Conservation (phyloP, 2,888 invertebrate genomes). For the Aphidius colemani region DNA sequence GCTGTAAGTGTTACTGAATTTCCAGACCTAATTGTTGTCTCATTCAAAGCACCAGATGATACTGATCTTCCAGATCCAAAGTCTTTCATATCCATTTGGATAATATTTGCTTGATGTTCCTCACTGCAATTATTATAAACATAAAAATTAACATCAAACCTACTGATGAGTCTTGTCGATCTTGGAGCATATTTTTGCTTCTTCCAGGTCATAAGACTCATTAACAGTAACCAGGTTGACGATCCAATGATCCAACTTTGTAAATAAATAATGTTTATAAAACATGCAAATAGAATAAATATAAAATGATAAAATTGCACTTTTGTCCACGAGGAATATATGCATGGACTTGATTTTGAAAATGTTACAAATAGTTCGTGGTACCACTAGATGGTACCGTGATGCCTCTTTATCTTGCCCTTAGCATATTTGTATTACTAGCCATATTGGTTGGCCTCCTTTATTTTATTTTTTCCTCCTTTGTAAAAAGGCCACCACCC, state of each 20-base stretch:
- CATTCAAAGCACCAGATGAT: neutral
- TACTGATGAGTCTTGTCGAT: neutral
- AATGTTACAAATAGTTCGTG: too few relatives aligned
- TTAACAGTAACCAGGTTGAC: neutral
- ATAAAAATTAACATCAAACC: conserved; percentile 1
- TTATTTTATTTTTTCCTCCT: conserved; percentile 22
- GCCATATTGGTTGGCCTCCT: conserved; percentile 24
- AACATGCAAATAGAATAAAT: neutral
- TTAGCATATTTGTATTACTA: conserved; percentile 21
- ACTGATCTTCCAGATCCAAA: conserved; percentile 1
- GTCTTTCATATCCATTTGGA: conserved; percentile 24
- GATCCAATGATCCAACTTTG: neutral
- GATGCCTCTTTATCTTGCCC: conserved; percentile 28
- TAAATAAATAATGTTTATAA: neutral
- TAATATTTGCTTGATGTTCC: conserved; percentile 11
- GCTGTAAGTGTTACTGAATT: conserved; percentile 1
- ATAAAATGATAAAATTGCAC: neutral
- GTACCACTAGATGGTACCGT: conserved; percentile 37
- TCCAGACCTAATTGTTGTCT: neutral
- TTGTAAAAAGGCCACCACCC: conserved; percentile 9
- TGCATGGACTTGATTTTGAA: conserved; percentile 23
- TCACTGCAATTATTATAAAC: conserved; percentile 18
- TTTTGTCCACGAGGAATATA: neutral
- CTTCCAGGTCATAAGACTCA: too few relatives aligned
- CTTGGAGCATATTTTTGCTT: too few relatives aligned